Evolutionary conservation across 2,113 vertebrate genomes (phyloP).

Genomic region (Stegostoma tigrinum): DNA sequence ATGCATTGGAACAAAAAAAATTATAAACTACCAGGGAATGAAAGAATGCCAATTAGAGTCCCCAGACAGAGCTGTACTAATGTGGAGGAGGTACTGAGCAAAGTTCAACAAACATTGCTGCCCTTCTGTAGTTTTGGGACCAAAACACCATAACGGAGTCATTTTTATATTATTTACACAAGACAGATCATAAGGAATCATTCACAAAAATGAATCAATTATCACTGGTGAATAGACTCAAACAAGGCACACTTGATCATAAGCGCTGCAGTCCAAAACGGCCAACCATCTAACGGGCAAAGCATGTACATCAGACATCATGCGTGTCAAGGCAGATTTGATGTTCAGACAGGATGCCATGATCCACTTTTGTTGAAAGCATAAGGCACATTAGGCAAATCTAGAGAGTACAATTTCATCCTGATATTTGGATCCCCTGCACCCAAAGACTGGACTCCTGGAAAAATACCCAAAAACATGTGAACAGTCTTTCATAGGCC

Average conservation of each 20-base stretch:
- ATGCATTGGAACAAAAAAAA: not conserved
- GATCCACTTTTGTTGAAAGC: not conserved
- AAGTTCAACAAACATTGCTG: not conserved
- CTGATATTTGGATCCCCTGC: not conserved
- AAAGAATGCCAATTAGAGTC: not conserved
- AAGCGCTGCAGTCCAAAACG: not conserved
- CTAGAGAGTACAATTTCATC: not conserved
- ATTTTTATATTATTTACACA: not conserved
- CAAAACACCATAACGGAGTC: not conserved
- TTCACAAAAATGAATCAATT: not conserved
- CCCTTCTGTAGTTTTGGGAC: not conserved
- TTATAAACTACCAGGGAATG: not conserved
- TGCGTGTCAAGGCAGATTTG: not conserved
- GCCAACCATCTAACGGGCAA: not conserved
- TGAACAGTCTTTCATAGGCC: not conserved
- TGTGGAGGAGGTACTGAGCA: not conserved
- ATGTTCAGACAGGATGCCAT: not conserved
- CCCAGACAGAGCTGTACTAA: not conserved
- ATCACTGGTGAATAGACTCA: not conserved
- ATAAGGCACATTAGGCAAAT: conserved; percentile 10
- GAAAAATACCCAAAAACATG: not conserved
- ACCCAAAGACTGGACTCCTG: not conserved
- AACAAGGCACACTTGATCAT: not conserved
- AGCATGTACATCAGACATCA: not conserved
- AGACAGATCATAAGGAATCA: not conserved